phyloP scores from a whole-genome alignment of 2,113 vertebrate species.

The Calyptomena viridis region DNA sequence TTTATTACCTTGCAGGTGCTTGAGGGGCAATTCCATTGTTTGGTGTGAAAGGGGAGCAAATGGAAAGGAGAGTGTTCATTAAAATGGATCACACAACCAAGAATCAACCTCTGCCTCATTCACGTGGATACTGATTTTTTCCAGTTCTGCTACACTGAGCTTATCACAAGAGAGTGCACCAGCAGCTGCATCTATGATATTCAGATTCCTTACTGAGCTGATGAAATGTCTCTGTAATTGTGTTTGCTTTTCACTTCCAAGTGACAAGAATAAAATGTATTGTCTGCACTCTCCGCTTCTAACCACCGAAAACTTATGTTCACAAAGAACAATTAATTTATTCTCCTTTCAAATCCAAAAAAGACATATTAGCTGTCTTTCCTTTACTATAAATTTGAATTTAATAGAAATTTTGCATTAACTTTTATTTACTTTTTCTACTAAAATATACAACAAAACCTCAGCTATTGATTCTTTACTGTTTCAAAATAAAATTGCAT shows the following conservation, averaged over 20 bases:
- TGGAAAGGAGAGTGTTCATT: background rate
- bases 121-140: background rate
- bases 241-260: slow-evolving; percentile 5
- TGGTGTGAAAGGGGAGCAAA: slow-evolving; percentile 8
- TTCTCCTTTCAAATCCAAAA: background rate
- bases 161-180: slow-evolving; percentile 8
- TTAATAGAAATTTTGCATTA: background rate
- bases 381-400: background rate
- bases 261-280: slow-evolving; percentile 28
- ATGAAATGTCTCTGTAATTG: slow-evolving; percentile 26
- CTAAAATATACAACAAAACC: background rate
- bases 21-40: background rate
- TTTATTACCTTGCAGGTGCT: slow-evolving; percentile 8
- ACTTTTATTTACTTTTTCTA: background rate
- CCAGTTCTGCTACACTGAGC: slow-evolving; percentile 18
- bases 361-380: background rate
- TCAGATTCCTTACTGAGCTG: slow-evolving; percentile 18
- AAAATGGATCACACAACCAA: background rate
- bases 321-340: background rate
- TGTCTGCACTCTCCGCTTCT: background rate
- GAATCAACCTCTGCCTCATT: background rate
- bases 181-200: slow-evolving; percentile 11
- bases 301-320: background rate
- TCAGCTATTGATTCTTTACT: background rate
- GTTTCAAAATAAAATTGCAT: background rate